Base-by-base conservation (phyloP, 2,888 invertebrate genomes). In the Pristionchus fissidentatus region DNA sequence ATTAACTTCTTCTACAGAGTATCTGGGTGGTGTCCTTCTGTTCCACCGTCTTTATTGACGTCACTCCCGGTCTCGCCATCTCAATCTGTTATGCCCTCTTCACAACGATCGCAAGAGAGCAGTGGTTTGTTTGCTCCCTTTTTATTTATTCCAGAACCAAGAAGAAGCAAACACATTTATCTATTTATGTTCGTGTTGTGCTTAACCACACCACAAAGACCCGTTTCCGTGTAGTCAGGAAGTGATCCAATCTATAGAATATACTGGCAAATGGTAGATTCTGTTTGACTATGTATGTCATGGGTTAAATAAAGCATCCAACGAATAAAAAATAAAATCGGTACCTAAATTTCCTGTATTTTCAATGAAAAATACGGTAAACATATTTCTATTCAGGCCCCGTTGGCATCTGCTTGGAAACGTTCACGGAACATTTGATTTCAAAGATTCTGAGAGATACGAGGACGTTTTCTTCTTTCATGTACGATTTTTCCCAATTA, bases 1-100 rank as follows among this genome's bases (percentile, higher is more conserved):
- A 3, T 1, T 7, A 3, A 62, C 8, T 10, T 0, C 32, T 70
- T 7, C 26, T 26, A 26, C 49, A 83, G 88, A 52, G 92, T 91
- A 85, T 93, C 57, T 92, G 92, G 92, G 60, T 92, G 29, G 90
- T 92, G 22, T 93, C 91, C 86, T 92, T 90, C 83, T 32, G 86
- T 5, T 87, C 90, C 1, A 92, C 92, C 19, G 87, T 89, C 10
- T 85, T 88, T 75, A 85, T 92, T 75, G 92, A 92, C 83, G 93
- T 92, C n/a, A 91, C 91, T 35, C 86, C 84, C 35, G 92, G 92
- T 0, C 84, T 92, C 10, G 86, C 89, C 10, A 86, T 92, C 38
- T 87, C 91, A 3, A 90, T 92, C 55, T 83, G 85, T 8, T 92
- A 86, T 70, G 92, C 92, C 3, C 85, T 93, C 3, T 88, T 92